Percentiles rank a stretch among this genome's conserved stretches.
phyloP scores from a whole-genome alignment of 2,113 vertebrate species.

The Chaetura pelagica region DNA sequence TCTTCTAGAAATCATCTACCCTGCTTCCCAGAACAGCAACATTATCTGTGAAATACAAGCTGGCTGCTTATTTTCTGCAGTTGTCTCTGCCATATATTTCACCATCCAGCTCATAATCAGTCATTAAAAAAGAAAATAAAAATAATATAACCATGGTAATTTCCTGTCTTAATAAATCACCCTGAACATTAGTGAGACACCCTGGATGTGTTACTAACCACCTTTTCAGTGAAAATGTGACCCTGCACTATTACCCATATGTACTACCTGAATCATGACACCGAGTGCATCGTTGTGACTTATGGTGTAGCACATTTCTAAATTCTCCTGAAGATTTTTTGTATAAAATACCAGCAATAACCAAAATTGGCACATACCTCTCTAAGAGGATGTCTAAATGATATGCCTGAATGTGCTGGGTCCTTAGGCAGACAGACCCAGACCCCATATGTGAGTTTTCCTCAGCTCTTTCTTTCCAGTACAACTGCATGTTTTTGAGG shows the following conservation, averaged over 20 bases:
- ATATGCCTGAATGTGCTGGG: not conserved
- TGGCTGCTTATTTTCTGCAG: not conserved
- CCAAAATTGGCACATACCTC: not conserved
- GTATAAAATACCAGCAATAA: not conserved
- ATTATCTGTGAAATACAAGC: not conserved
- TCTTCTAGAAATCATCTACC: not conserved
- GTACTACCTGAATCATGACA: not conserved
- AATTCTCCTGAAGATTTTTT: not conserved
- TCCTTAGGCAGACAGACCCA: not conserved
- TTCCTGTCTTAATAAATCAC: not conserved
- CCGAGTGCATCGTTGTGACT: not conserved
- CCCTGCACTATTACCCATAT: not conserved
- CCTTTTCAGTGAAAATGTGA: not conserved
- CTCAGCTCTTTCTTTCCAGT: not conserved
- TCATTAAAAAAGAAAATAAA: not conserved
- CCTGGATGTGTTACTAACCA: not conserved
- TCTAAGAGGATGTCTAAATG: not conserved
- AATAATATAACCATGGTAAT: not conserved
- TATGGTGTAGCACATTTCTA: not conserved
- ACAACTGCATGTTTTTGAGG: not conserved
- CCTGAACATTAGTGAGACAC: not conserved
- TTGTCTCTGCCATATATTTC: not conserved
- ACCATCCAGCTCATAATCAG: not conserved
- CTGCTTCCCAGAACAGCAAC: not conserved
- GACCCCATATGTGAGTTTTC: fast-evolving